A percentile compares a stretch with the other conserved stretches of the same genome.
These are phyloP conservation scores for Rhinolophus ferrumequinum DNA, from an alignment of 2,113 vertebrate genomes.

Conservation along the genomic window DNA sequence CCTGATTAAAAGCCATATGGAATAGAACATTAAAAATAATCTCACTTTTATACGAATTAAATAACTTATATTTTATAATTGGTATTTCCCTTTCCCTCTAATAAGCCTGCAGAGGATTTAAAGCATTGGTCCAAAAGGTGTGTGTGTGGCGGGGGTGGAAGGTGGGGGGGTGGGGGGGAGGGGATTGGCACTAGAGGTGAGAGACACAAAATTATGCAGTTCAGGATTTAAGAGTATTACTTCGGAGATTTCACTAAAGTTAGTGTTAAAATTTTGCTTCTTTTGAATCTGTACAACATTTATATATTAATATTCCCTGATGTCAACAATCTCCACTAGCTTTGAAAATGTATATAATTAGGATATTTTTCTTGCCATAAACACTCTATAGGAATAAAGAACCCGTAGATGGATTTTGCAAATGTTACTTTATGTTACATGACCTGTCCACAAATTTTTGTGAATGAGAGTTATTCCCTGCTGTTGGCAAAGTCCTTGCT, in stretches of 20 bases:
- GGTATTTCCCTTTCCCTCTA: background rate
- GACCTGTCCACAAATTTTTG: slow-evolving; percentile 89
- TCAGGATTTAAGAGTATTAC: background rate
- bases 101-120: background rate
- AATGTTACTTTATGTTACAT: slow-evolving; percentile 86
- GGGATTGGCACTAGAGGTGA: fast-evolving
- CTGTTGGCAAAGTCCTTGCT: slow-evolving; percentile 74
- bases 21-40: background rate
- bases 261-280: background rate
- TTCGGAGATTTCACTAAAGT: background rate
- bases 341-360: background rate
- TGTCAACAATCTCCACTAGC: background rate
- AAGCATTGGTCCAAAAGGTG: background rate
- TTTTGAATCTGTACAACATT: background rate
- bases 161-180: background rate
- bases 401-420: slow-evolving; percentile 12
- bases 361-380: background rate
- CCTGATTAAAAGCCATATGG: background rate
- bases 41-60: background rate
- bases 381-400: slow-evolving; percentile 29
- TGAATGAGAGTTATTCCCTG: slow-evolving; percentile 86
- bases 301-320: background rate
- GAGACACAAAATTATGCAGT: background rate
- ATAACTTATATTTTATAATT: background rate
- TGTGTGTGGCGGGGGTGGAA: too few relatives aligned